phyloP scores from a whole-genome alignment of 2,888 invertebrate genomes.

The Pasiphila rectangulata region DNA sequence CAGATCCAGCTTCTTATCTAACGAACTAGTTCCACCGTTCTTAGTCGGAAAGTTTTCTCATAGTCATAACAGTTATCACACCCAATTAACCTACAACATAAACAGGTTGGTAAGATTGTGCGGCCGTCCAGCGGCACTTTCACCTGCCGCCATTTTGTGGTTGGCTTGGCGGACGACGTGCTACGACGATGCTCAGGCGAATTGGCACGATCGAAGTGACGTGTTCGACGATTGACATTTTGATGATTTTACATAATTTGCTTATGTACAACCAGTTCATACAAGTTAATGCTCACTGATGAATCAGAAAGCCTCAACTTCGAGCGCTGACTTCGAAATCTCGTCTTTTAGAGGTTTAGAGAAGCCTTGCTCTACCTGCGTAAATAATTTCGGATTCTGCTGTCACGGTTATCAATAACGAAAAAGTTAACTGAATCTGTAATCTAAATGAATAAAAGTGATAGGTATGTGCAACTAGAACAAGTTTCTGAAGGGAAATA shows the following conservation, averaged over 20 bases:
- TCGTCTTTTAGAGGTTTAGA: no score
- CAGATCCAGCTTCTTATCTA: neutral
- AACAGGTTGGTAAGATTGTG: slow-evolving; percentile 51
- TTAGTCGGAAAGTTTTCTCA: slow-evolving; percentile 16
- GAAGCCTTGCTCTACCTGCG: no score
- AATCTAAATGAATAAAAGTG: no score
- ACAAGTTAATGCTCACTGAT: no score
- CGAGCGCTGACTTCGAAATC: neutral
- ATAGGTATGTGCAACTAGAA: neutral
- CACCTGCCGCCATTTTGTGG: slow-evolving; percentile 71
- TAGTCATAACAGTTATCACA: slow-evolving; percentile 31
- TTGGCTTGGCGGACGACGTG: slow-evolving; percentile 8
- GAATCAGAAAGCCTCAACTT: neutral
- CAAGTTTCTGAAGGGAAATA: neutral
- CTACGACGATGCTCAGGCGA: neutral
- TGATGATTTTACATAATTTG: no score
- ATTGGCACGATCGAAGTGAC: slow-evolving; percentile 12
- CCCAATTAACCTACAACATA: slow-evolving; percentile 39
- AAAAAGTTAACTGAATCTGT: no score
- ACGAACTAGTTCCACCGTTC: slow-evolving; percentile 3
- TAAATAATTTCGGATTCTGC: no score
- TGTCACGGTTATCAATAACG: neutral
- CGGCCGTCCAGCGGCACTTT: slow-evolving; percentile 66
- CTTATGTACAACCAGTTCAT: no score
- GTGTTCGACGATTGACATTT: slow-evolving; percentile 5